Conservation (phyloP, 2,888 invertebrate species). For the Eristalis tenax region DNA sequence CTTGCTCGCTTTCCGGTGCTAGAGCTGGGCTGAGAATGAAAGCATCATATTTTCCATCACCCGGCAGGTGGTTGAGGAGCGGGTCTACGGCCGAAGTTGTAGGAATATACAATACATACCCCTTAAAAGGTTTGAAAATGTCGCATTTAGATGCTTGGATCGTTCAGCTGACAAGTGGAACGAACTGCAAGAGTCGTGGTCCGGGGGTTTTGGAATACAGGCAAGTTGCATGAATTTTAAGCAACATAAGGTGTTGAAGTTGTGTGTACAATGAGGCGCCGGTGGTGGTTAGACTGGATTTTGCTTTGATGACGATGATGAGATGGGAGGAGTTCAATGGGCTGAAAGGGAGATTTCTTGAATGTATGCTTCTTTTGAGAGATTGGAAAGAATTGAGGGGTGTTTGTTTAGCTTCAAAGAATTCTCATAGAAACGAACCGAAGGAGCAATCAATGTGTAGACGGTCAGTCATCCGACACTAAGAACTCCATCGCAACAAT, state of each 20-base stretch:
- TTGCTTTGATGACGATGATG: background rate
- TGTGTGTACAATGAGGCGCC: background rate
- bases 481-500: too few relatives aligned
- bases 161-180: slow-evolving; percentile 28
- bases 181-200: background rate
- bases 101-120: background rate
- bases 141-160: slow-evolving; percentile 8
- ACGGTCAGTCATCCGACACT: too few relatives aligned
- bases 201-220: too few relatives aligned
- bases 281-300: background rate
- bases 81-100: too few relatives aligned
- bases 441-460: too few relatives aligned
- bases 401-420: too few relatives aligned
- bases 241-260: slow-evolving; percentile 12
- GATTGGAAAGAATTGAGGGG: background rate
- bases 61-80: background rate
- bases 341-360: background rate
- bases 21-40: background rate
- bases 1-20: background rate
- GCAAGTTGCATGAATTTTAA: slow-evolving; percentile 6
- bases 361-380: background rate
- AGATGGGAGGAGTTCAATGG: background rate
- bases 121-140: slow-evolving; percentile 47
- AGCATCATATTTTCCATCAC: background rate
- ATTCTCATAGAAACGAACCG: too few relatives aligned